Evolutionary conservation across 2,888 invertebrate genomes (phyloP).

Genomic region (Sinodicranocentrus sp.): DNA sequence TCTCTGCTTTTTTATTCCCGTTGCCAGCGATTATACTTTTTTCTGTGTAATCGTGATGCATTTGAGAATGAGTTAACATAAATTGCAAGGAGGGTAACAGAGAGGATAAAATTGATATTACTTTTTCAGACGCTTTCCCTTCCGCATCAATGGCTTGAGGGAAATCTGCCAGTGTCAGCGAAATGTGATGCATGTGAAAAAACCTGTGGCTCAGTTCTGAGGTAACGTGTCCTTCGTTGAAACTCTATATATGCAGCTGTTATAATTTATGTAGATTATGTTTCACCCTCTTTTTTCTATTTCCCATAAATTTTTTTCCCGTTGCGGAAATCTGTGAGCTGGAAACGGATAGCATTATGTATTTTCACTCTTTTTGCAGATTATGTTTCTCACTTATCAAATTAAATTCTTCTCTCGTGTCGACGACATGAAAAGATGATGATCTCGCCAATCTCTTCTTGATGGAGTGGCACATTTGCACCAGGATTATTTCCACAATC

Average conservation of each 20-base stretch:
- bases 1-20: too few relatives aligned
- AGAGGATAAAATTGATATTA: slow-evolving; percentile 50
- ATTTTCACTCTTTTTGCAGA: slow-evolving; percentile 79
- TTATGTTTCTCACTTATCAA: slow-evolving; percentile 80
- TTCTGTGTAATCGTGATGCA: too few relatives aligned
- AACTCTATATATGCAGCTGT: not conserved
- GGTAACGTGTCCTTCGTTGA: slow-evolving; percentile 80
- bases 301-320: not conserved
- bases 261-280: not conserved
- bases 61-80: too few relatives aligned
- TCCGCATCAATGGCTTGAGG: slow-evolving; percentile 99
- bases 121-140: slow-evolving; percentile 87
- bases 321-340: slow-evolving; percentile 1
- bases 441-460: too few relatives aligned
- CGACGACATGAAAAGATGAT: not conserved
- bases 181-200: slow-evolving; percentile 96
- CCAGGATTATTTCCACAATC: too few relatives aligned
- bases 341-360: not conserved
- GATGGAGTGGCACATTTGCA: too few relatives aligned
- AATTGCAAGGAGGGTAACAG: not conserved
- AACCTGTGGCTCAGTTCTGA: slow-evolving; percentile 96
- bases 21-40: too few relatives aligned
- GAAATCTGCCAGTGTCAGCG: slow-evolving; percentile 96
- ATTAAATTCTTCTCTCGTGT: not conserved
- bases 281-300: not conserved